Evolutionary conservation across 2,888 invertebrate genomes (phyloP).

Genomic region (Harpalus rubripes): DNA sequence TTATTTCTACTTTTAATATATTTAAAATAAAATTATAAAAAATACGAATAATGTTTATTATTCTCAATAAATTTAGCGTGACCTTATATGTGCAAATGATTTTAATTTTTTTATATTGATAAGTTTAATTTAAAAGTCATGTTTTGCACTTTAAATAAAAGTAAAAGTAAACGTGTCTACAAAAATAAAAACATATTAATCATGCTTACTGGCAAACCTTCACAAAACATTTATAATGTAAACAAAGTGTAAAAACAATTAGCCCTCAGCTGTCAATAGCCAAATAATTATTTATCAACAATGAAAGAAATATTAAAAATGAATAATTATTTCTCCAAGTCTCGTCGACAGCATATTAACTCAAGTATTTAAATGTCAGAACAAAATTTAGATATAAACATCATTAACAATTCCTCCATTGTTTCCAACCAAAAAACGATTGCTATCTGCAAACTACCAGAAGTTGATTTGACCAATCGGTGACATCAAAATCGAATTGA

Average conservation of each 20-base stretch:
- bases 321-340: slow-evolving; percentile 11
- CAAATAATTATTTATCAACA: neutral
- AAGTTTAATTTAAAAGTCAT: no score
- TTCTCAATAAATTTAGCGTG: no score
- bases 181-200: slow-evolving; percentile 17
- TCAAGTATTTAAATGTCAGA: slow-evolving; percentile 28
- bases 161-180: neutral
- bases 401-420: slow-evolving; percentile 32
- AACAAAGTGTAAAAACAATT: neutral
- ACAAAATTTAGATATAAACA: neutral
- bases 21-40: no score
- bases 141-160: neutral
- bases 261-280: slow-evolving; percentile 28
- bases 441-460: slow-evolving; percentile 33
- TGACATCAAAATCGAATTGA: slow-evolving; percentile 8
- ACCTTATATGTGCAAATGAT: no score
- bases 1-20: no score
- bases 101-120: no score
- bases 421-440: slow-evolving; percentile 18
- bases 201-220: neutral
- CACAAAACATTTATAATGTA: neutral
- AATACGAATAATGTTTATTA: no score
- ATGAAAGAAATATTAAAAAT: slow-evolving; percentile 9
- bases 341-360: slow-evolving; percentile 35
- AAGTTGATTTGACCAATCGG: slow-evolving; percentile 9